Conservation (phyloP, 2,888 invertebrate species). For the Gasteruption jaculator region DNA sequence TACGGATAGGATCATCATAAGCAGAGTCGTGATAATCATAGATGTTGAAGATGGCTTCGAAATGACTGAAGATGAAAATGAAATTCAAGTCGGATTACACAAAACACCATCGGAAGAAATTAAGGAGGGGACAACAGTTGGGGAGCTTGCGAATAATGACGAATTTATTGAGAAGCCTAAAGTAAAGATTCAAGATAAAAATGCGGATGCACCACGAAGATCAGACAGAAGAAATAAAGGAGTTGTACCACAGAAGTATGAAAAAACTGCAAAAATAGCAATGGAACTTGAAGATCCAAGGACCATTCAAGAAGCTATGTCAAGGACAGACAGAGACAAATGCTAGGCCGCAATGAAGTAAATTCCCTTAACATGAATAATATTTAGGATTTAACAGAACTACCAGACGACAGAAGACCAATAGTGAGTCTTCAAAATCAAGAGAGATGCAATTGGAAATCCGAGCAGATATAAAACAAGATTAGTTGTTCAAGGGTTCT, state of each 20-base stretch:
- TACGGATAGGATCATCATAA: slow-evolving; percentile 18
- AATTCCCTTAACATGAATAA: slow-evolving; percentile 22
- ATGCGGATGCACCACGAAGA: no score
- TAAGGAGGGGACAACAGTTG: no score
- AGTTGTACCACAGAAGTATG: slow-evolving; percentile 12
- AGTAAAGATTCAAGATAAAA: not conserved
- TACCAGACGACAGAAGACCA: slow-evolving; percentile 19
- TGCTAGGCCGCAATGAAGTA: slow-evolving; percentile 24
- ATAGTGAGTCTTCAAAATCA: slow-evolving; percentile 31
- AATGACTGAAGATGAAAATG: no score
- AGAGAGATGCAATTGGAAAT: slow-evolving; percentile 16
- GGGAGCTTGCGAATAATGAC: no score
- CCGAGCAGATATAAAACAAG: slow-evolving; percentile 27
- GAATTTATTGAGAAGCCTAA: no score
- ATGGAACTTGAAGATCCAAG: not conserved
- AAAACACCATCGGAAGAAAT: no score
- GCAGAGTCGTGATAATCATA: slow-evolving; percentile 18
- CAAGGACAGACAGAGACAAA: slow-evolving; percentile 11
- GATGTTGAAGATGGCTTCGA: no score
- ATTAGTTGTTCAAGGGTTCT: slow-evolving; percentile 30
- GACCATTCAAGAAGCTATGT: not conserved
- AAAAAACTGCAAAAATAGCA: not conserved
- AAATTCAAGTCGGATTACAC: no score
- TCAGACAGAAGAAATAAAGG: slow-evolving; percentile 14
- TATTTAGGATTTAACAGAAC: slow-evolving; percentile 25